phyloP scores from a whole-genome alignment of 1,140 invertebrate genomes.

The Macrostomum lignano region DNA sequence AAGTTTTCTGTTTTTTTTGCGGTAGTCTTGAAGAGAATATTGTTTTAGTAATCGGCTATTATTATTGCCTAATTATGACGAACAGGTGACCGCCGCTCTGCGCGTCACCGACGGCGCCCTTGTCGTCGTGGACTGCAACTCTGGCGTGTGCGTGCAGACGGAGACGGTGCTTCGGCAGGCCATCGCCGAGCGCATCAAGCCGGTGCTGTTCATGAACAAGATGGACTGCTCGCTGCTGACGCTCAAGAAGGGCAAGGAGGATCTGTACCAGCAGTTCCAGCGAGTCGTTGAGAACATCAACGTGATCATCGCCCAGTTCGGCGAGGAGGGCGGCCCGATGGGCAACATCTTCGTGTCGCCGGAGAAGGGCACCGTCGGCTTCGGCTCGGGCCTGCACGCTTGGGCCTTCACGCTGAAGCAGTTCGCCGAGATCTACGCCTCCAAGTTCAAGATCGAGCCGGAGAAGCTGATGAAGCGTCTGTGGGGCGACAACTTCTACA shows the following conservation, averaged over 20 bases:
- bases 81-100: slow-evolving; percentile 71
- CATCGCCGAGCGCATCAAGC: slow-evolving; percentile 92
- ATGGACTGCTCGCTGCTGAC: slow-evolving; percentile 91
- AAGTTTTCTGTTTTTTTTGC: no score
- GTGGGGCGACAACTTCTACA: slow-evolving; percentile 70
- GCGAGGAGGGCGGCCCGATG: slow-evolving; percentile 85
- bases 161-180: slow-evolving; percentile 94
- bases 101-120: slow-evolving; percentile 94
- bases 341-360: slow-evolving; percentile 66
- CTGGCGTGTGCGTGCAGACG: slow-evolving; percentile 94
- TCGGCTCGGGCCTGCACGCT: slow-evolving; percentile 86
- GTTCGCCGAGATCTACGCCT: slow-evolving; percentile 91
- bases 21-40: no score
- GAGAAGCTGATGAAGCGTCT: slow-evolving; percentile 73
- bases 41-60: no score
- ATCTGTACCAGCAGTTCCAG: slow-evolving; percentile 95
- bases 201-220: slow-evolving; percentile 98
- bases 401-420: slow-evolving; percentile 99
- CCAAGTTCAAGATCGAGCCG: slow-evolving; percentile 85
- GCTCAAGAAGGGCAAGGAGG: slow-evolving; percentile 63
- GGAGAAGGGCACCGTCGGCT: slow-evolving; percentile 87
- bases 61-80: no score
- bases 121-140: slow-evolving; percentile 96
- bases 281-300: slow-evolving; percentile 98
- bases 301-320: slow-evolving; percentile 98